Base-by-base conservation (phyloP, 2,113 vertebrate genomes). In the Misgurnus mizolepis region DNA sequence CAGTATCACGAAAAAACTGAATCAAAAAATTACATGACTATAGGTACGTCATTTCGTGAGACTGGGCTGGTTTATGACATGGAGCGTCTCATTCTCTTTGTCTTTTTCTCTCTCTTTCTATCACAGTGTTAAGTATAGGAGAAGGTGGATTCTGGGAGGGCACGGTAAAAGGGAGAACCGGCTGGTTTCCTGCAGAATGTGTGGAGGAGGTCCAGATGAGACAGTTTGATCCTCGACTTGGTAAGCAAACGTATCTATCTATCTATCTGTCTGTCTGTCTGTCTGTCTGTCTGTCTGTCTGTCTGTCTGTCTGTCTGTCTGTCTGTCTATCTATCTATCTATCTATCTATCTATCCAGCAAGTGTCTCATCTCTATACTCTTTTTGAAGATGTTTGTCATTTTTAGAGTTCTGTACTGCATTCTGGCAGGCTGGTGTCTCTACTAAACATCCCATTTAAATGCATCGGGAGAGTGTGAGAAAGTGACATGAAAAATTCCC, bases 81-180 rank as follows among this genome's bases (percentile, higher is more conserved):
- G n/a, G 22, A 41, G 27, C 34, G 53, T 22, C 74, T 70, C 40
- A 75, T 15, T 67, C 27, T 73, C 72, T 80, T 60, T 80, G 80
- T 82, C 58, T 72, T 60, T 79, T 67, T 72, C 67, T 64, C 64
- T 82, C 56, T 73, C 68, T 89, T 47, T 88, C 10, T 85, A 85
- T 80, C 56, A 15, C 91, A 99, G 98, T 99, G 91, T 94, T 98
- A 83, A 99, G 98, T 82, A 97, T 99, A 66, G 98, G 98, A 14
- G 97, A 99, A 93, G 98, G 96, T 41, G 98, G 98, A 7, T 99
- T 98, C 84, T 98, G 98, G 97, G 97, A 99, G 92, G 98, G 97
- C 50, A 94, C 94, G 0, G 98, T 99, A 86, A 98, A 99, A 83
- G 97, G 98, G 65, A 92, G 98, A 78, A 99, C 96, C 0, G 98